These are phyloP conservation scores for Bhutanitis thaidina DNA, from an alignment of 2,888 invertebrate species.

Conservation along the genomic window DNA sequence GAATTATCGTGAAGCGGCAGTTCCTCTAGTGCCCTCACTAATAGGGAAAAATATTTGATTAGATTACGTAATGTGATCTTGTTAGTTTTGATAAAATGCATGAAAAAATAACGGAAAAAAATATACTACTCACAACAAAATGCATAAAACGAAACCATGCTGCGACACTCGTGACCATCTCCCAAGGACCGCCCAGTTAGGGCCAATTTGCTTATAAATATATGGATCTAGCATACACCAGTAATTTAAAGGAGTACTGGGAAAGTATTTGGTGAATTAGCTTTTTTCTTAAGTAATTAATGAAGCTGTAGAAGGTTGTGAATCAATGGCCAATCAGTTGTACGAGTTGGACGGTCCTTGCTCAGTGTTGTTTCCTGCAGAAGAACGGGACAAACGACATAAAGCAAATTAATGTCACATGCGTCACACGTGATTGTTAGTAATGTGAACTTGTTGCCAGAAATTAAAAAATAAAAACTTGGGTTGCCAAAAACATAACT, in stretches of 20 bases:
- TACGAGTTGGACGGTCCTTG: slow-evolving; percentile 65
- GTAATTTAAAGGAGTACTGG: slow-evolving; percentile 6
- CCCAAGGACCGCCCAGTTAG: slow-evolving; percentile 52
- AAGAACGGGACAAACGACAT: slow-evolving; percentile 65
- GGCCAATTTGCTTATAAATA: slow-evolving; percentile 42
- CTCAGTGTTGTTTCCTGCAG: slow-evolving; percentile 74
- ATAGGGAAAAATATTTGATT: slow-evolving; percentile 21
- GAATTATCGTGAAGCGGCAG: slow-evolving; percentile 80
- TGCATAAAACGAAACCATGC: slow-evolving; percentile 76
- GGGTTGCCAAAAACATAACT: no score
- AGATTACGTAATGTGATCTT: neutral
- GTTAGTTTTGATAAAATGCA: slow-evolving; percentile 27
- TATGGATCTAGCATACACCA: slow-evolving; percentile 22
- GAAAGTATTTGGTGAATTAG: slow-evolving; percentile 12
- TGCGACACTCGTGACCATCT: slow-evolving; percentile 53
- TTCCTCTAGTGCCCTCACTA: slow-evolving; percentile 89
- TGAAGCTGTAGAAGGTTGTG: slow-evolving; percentile 24
- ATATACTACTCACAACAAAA: slow-evolving; percentile 75
- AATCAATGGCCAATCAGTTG: slow-evolving; percentile 53
- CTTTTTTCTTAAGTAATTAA: slow-evolving; percentile 22
- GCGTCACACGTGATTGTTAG: slow-evolving; percentile 61
- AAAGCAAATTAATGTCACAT: slow-evolving; percentile 66
- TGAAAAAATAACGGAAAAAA: slow-evolving; percentile 34
- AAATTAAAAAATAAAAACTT: neutral
- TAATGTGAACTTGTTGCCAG: slow-evolving; percentile 22